These are phyloP conservation scores for Sphaerophoria taeniata DNA, from an alignment of 2,888 invertebrate species.

Conservation along the genomic window DNA sequence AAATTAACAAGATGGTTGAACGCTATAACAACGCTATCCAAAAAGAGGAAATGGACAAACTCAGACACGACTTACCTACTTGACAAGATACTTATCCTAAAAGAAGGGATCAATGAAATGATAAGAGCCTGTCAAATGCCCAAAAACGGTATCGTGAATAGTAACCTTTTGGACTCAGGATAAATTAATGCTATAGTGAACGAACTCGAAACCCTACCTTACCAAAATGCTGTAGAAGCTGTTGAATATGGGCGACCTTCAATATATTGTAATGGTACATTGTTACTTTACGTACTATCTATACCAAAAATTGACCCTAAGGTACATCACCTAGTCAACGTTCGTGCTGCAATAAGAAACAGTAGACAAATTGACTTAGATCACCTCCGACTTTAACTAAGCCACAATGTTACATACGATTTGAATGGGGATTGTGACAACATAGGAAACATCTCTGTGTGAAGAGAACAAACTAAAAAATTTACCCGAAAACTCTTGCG, in stretches of 20 bases:
- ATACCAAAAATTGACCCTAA: background rate
- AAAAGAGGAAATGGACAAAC: constrained; percentile 8
- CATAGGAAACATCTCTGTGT: background rate
- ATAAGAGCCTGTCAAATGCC: background rate
- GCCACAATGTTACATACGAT: constrained; percentile 8
- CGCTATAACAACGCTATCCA: constrained; percentile 4
- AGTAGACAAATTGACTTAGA: constrained; percentile 25
- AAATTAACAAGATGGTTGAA: constrained; percentile 13
- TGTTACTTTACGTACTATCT: background rate
- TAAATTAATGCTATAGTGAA: background rate
- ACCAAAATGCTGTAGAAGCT: constrained; percentile 24
- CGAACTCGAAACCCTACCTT: constrained; percentile 1
- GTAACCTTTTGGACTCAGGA: background rate
- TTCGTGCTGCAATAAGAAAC: constrained; percentile 10
- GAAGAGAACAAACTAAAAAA: background rate
- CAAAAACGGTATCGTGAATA: background rate
- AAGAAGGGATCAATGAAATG: constrained; percentile 4
- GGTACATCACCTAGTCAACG: background rate
- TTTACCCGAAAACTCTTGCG: constrained; percentile 26
- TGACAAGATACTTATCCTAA: constrained; percentile 10
- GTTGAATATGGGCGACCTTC: background rate
- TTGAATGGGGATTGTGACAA: background rate
- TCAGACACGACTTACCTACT: constrained; percentile 15
- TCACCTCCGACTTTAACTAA: background rate
- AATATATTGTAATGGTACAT: background rate